phyloP scores from a whole-genome alignment of 2,797 vertebrate genomes.

The Sebastes wilsoni region DNA sequence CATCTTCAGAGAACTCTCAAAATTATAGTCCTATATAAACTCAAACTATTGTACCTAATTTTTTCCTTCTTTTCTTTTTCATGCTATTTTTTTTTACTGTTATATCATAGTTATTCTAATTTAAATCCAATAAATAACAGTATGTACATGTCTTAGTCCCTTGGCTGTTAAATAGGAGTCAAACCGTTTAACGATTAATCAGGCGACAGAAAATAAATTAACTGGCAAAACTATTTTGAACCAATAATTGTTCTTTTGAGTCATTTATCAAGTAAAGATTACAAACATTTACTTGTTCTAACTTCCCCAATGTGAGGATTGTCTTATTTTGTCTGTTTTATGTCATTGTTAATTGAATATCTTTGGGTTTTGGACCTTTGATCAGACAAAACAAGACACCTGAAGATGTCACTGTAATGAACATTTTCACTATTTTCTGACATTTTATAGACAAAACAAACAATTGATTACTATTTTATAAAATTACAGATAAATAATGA shows the following conservation, averaged over 20 bases:
- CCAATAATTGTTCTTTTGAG: neutral
- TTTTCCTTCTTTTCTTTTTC: neutral
- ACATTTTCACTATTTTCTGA: neutral
- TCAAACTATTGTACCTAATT: neutral
- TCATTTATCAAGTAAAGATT: neutral
- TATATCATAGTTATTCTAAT: neutral
- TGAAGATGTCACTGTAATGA: neutral
- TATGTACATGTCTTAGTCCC: neutral
- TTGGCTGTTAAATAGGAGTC: neutral
- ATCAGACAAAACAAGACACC: neutral
- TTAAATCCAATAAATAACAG: neutral
- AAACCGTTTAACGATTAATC: neutral
- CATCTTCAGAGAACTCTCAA: neutral
- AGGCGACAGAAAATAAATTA: neutral
- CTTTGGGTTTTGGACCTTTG: neutral
- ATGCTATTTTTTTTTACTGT: neutral
- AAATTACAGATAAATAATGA: neutral
- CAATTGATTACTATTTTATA: neutral
- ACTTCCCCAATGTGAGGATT: neutral
- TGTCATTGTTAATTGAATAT: neutral
- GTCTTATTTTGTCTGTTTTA: neutral
- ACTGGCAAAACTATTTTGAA: neutral
- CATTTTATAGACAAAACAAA: neutral
- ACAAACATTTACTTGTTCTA: neutral
- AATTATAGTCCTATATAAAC: neutral